Conservation (phyloP, 2,113 vertebrate species). For the Corapipo altera region DNA sequence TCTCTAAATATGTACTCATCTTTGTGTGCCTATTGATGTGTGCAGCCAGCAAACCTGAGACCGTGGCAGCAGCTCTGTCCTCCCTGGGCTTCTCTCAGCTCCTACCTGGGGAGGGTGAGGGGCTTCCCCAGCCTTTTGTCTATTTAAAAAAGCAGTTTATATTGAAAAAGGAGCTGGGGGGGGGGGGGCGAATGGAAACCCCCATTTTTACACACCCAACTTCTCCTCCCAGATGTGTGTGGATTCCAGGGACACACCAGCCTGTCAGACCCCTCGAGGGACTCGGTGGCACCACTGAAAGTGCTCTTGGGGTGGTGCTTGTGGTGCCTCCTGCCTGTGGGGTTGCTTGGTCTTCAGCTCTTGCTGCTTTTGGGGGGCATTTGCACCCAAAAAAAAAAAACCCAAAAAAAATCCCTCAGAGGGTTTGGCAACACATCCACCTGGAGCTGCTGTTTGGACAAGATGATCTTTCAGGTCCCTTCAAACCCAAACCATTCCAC, state of each 20-base stretch:
- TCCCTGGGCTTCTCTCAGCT: background rate
- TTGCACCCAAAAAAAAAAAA: no score
- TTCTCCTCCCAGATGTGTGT: rapidly evolving
- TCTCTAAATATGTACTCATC: background rate
- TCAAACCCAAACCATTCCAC: background rate
- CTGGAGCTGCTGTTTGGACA: background rate
- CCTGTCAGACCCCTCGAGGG: rapidly evolving
- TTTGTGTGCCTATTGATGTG: background rate
- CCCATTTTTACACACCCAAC: rapidly evolving
- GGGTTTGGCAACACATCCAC: background rate
- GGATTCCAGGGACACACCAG: rapidly evolving
- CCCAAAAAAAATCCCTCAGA: background rate
- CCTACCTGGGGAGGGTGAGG: background rate
- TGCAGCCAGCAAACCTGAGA: background rate
- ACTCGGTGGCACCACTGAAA: rapidly evolving
- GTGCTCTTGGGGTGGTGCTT: rapidly evolving
- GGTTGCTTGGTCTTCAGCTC: background rate
- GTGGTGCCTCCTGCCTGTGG: rapidly evolving
- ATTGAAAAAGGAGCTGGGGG: rapidly evolving
- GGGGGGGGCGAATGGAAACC: background rate
- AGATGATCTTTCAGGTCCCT: background rate
- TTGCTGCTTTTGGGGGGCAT: background rate
- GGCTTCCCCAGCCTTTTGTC: rapidly evolving
- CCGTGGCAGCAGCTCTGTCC: background rate
- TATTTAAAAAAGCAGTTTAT: background rate